Evolutionary conservation across 2,113 vertebrate genomes (phyloP).

Genomic region (Cricetomys ansorgei): DNA sequence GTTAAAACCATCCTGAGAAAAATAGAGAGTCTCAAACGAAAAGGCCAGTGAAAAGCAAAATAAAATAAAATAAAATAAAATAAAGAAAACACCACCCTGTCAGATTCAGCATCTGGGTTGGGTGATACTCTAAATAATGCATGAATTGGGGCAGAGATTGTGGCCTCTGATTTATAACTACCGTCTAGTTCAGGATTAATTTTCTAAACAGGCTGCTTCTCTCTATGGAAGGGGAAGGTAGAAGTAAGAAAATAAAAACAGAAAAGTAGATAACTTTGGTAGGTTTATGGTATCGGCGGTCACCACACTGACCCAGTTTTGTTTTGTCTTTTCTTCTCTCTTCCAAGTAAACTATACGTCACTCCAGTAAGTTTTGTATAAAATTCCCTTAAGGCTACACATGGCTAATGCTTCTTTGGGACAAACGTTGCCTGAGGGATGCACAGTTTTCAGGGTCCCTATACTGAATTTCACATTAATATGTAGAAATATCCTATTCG

Average conservation of each 20-base stretch:
- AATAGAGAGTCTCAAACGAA: no score
- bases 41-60: background rate
- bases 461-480: constrained; percentile 65
- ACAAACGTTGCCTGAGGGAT: constrained; percentile 67
- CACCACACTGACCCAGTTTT: constrained; percentile 69
- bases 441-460: constrained; percentile 39
- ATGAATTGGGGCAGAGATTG: background rate
- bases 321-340: constrained; percentile 33
- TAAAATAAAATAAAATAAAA: rapidly evolving
- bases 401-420: constrained; percentile 55
- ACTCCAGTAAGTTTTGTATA: background rate
- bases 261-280: background rate
- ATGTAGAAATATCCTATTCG: constrained; percentile 62
- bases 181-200: background rate
- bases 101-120: background rate
- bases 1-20: background rate
- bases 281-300: background rate
- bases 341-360: constrained; percentile 43
- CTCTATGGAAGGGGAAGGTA: background rate
- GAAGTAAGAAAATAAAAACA: background rate
- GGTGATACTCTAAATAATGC: background rate
- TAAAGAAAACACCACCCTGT: background rate
- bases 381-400: constrained; percentile 67
- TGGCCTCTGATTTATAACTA: background rate
- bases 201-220: background rate